These are phyloP conservation scores for Diadromus collaris DNA, from an alignment of 2,888 invertebrate genomes.

Conservation along the genomic window DNA sequence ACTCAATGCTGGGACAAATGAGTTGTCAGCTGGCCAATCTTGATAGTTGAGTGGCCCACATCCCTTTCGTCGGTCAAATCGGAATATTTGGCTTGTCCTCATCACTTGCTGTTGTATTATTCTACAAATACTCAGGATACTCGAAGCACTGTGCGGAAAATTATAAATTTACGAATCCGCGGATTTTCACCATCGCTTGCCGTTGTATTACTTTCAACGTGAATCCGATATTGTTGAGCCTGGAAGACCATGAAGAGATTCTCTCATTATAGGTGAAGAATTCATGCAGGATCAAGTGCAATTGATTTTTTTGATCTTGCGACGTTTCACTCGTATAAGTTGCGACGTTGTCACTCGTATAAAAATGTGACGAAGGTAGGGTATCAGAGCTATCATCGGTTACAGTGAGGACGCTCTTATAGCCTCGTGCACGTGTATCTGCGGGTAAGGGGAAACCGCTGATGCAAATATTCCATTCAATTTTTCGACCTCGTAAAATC, in stretches of 20 bases:
- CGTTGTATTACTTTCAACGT: not conserved
- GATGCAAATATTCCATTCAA: constrained; percentile 61
- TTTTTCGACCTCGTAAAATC: constrained; percentile 59
- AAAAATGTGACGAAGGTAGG: constrained; percentile 11
- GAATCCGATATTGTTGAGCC: not conserved
- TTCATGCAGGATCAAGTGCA: not conserved
- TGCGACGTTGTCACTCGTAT: too few species aligned
- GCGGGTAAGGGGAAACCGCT: constrained; percentile 45
- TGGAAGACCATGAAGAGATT: not conserved
- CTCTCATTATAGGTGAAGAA: not conserved
- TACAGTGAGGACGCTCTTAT: constrained; percentile 31
- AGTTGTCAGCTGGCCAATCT: not conserved
- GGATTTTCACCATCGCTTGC: too few species aligned
- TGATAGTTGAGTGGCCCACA: not conserved
- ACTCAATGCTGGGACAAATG: not conserved
- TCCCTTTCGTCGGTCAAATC: not conserved
- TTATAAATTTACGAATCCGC: too few species aligned
- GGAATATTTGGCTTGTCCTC: not conserved
- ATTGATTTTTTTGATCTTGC: constrained; percentile 31
- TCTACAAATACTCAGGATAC: too few species aligned
- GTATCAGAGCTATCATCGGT: constrained; percentile 39
- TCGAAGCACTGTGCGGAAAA: not conserved
- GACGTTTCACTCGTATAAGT: constrained; percentile 3
- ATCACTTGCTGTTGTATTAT: not conserved
- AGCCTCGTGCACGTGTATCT: constrained; percentile 45